Evolutionary conservation across 2,888 invertebrate species (phyloP), one percentile per base, ranked within the genome.

Genomic region (Cenopis cana): DNA sequence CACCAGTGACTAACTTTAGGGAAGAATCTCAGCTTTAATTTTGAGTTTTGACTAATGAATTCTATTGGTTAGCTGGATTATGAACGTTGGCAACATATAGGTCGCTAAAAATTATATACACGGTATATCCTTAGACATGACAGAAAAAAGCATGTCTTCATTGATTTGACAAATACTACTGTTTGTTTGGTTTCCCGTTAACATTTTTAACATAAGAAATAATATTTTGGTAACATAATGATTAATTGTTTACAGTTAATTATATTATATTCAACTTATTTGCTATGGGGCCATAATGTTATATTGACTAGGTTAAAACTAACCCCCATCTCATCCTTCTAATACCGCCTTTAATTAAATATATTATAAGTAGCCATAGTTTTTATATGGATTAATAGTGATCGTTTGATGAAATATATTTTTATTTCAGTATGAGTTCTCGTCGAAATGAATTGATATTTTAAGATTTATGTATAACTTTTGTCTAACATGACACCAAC

Each of bases 231-330:
- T 46, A 8, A 46, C 18, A 18, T 10, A 11, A 50, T 18, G 60
- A 46, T 60, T 41, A 60, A 36, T 24, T 11, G 20, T 11, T n/a
- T n/a, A 20, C 36, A 57, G 18, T 14, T 56, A 56, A 56, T 17
- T n/a, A 36, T 56, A 56, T 17, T n/a, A 36, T 56, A 18, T 18
- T 8, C n/a, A 60, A 18, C 29, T 18, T 54, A 54, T 24, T 64
- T 38, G 18, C 33, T 64, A 64, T 38, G 38, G 65, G 56, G 65
- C 65, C 56, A 66, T 66, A 41, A 24, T 65, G 29, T 55, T 54
- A 41, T 55, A 41, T 12, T 29, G 12, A 38, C 12, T 5, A 57
- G 17, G n/a, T 64, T 46, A 33, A 17, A 55, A 41, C 33, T 55
- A 65, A 56, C 54, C 29, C 41, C 56, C 65, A 33, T 41, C 65